Base-by-base conservation (phyloP, 2,888 invertebrate genomes). In the Aradus depressus region DNA sequence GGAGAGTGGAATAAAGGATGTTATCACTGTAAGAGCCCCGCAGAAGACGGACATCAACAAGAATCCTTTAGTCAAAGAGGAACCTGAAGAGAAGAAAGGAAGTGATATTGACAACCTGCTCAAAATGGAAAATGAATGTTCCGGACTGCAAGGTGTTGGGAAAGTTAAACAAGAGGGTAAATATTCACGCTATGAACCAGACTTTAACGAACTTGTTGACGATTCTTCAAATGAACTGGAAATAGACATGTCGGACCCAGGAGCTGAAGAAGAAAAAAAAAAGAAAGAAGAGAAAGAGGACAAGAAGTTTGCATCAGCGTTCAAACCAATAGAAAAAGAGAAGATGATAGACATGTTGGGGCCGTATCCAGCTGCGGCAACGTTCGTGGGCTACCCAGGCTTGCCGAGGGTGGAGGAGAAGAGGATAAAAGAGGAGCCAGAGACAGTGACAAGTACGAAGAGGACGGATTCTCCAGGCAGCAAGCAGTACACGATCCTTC, bases 401-500 rank as follows among this genome's bases (percentile, higher is more conserved):
- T 39, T 51, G 22, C 44, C 34, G 16, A 60, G 62, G 31, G 64
- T 58, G 3, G 73, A 72, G 45, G 72, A 72, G 16, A 74, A 74
- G 55, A 65, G 70, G 52, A 64, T 69, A 28, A 70, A 69, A 57
- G 66, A 67, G 41, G 68, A 69, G 31, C 56, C 58, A 6, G 52
- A 54, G 55, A 51, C 61, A 1, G 50, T 56, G 49, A 51, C 56
- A 32, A 43, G 56, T 53, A 26, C 64, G 66, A 56, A 71, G 68
- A 56, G 55, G 31, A 43, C 54, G 45, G 66, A 66, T 55, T 63
- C 62, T 66, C 51, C 56, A 1, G 51, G 47, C 10, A 79, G 80
- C 54, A 89, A 89, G 69, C 87, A 88, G 66, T 89, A 88, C 65
- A 89, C 88, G 54, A 87, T 87, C 60, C 72, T 89, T 57, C 88